Conservation (phyloP, 2,888 invertebrate species). For the Neria commutata region DNA sequence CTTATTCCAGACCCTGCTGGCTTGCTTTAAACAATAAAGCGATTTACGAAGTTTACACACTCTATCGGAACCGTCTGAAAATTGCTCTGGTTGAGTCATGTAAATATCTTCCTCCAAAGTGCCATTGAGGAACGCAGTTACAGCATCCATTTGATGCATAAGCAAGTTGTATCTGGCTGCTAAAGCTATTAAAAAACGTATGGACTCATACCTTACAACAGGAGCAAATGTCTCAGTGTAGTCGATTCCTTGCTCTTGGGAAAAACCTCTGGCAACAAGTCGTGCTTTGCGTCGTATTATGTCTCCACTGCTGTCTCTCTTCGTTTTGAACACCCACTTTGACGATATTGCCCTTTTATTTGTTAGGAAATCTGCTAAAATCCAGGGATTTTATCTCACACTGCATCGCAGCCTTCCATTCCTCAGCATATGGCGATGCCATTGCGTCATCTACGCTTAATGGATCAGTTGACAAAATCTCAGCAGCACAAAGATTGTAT, state of each 20-base stretch:
- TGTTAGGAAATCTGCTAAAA: constrained; percentile 6
- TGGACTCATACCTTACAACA: constrained; percentile 5
- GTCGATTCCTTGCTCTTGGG: constrained; percentile 10
- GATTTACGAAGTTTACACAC: constrained; percentile 13
- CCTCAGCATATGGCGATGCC: constrained; percentile 17
- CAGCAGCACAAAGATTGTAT: constrained; percentile 15
- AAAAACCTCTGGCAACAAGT: constrained; percentile 12
- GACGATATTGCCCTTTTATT: constrained; percentile 1
- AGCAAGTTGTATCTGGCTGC: constrained; percentile 7
- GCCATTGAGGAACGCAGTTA: constrained; percentile 12
- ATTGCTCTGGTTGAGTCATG: constrained; percentile 10
- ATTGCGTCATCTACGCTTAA: constrained; percentile 23
- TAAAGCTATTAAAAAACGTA: constrained; percentile 10
- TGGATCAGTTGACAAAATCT: constrained; percentile 20
- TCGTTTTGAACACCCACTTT: constrained; percentile 19
- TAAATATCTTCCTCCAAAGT: constrained; percentile 8
- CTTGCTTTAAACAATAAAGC: constrained; percentile 7
- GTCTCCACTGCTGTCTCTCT: constrained; percentile 5
- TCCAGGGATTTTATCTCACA: constrained; percentile 18
- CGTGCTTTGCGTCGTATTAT: constrained; percentile 8
- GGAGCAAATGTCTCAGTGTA: constrained; percentile 12
- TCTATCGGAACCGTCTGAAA: not conserved
- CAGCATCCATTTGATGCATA: constrained; percentile 14
- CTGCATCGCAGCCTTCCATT: constrained; percentile 8
- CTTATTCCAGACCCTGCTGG: constrained; percentile 11